A percentile compares a stretch with the other conserved stretches of the same genome.
Evolutionary conservation across 2,113 vertebrate genomes (phyloP).

Genomic region (Oryzias woworae): DNA sequence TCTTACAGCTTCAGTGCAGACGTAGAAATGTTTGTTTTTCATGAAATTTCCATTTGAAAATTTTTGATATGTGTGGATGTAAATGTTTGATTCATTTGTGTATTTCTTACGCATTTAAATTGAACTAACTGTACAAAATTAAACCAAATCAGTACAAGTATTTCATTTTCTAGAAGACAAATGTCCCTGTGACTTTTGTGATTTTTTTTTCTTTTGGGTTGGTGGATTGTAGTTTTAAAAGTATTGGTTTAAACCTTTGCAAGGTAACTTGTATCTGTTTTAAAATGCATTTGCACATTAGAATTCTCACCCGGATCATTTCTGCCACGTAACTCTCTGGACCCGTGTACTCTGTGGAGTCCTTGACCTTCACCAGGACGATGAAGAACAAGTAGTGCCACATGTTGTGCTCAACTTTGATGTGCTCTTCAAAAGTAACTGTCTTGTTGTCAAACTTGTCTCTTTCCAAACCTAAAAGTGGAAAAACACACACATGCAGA

Average conservation of each 20-base stretch:
- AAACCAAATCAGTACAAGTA: too few relatives aligned
- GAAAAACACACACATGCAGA: constrained; percentile 7
- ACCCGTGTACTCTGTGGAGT: constrained; percentile 97
- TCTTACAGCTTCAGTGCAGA: too few relatives aligned
- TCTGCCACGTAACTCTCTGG: constrained; percentile 97
- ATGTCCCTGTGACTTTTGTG: too few relatives aligned
- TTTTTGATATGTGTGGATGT: too few relatives aligned
- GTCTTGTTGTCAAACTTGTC: constrained; percentile 99
- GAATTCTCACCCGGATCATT: constrained; percentile 92
- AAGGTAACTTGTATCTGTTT: background rate
- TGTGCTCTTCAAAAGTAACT: constrained; percentile 98
- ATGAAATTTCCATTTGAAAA: too few relatives aligned
- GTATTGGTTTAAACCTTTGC: background rate
- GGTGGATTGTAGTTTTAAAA: too few relatives aligned
- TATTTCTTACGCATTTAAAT: too few relatives aligned
- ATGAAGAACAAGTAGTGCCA: constrained; percentile 99
- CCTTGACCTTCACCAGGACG: constrained; percentile 96
- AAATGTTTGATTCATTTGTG: too few relatives aligned
- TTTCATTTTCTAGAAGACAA: too few relatives aligned
- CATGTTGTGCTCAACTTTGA: constrained; percentile 99
- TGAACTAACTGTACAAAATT: too few relatives aligned
- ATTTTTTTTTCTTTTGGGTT: too few relatives aligned
- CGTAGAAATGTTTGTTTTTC: too few relatives aligned
- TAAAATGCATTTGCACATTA: background rate
- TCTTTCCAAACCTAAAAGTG: constrained; percentile 86